Evolutionary conservation across 2,797 vertebrate genomes (phyloP).

Genomic region (Chloroceryle amazona): DNA sequence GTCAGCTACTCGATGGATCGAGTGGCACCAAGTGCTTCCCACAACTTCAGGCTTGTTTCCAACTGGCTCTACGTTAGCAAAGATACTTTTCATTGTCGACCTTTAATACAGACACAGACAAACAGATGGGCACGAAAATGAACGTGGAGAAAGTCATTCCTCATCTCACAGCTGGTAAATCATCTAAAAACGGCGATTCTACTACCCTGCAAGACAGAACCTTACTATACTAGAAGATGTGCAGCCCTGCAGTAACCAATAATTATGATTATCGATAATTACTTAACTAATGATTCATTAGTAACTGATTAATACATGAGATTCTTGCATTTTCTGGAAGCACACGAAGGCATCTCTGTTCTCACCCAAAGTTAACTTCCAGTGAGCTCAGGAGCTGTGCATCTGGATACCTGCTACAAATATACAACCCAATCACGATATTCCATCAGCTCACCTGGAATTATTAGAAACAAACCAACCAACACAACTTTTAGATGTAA

Average conservation of each 20-base stretch:
- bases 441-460: neutral
- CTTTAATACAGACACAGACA: neutral
- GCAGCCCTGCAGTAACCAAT: neutral
- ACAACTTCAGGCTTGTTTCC: neutral
- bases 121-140: too few relatives aligned
- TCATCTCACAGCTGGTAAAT: neutral
- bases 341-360: neutral
- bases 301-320: neutral
- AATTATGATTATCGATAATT: neutral
- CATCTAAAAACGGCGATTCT: neutral
- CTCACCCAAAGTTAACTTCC: neutral
- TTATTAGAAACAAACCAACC: too few relatives aligned
- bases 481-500: neutral
- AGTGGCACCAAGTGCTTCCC: neutral
- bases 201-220: neutral
- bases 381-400: neutral
- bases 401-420: accelerated
- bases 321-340: neutral
- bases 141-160: neutral
- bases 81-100: neutral
- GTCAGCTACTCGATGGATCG: neutral
- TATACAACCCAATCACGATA: neutral
- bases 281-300: neutral
- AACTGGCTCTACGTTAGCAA: neutral
- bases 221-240: neutral